Evolutionary conservation across 2,888 invertebrate genomes (phyloP), one percentile per base, ranked within the genome.

Genomic region (Trisateles emortualis): DNA sequence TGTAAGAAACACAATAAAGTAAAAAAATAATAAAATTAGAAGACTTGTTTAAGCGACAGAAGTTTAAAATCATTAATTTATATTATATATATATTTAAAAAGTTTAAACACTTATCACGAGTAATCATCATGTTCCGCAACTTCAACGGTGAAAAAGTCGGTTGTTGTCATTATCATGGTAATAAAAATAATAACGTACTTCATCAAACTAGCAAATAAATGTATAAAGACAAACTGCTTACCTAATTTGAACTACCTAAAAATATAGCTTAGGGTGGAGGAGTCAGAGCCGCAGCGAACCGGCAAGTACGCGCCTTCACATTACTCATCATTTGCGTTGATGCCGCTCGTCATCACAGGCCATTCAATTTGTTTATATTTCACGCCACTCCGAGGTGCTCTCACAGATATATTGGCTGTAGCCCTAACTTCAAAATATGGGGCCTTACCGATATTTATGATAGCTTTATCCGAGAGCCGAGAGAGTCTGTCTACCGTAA

Each of bases 321-420:
- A 90, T 92, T 87, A 90, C 76, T 92, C 88, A 91, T 90, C 86
- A 90, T 92, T 92, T 91, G 87, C 83, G 74, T 59, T 76, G 85
- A 81, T 76, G 79, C 78, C 72, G 79, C 87, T 88, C 90, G 77
- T 91, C 90, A 89, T 86, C 78, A 78, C 79, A 79, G 80, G 76
- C 81, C 83, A 88, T 92, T 90, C 92, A 91, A 91, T 92, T 92
- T 92, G 92, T 92, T 91, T 91, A 90, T 90, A 92, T 92, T 91
- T 89, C 87, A 87, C 87, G 88, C 85, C 85, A 87, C 87, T 88
- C 86, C 76, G 87, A 88, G 90, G 88, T 87, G 90, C 88, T 81
- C 72, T 65, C 76, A 64, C 68, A 81, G 84, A 89, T 82, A 86
- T 87, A 88, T 81, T 67, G 80, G 77, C 84, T 59, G 47, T 51